Base-by-base conservation (phyloP, 1,140 invertebrate species). In the Monomorium pharaonis region DNA sequence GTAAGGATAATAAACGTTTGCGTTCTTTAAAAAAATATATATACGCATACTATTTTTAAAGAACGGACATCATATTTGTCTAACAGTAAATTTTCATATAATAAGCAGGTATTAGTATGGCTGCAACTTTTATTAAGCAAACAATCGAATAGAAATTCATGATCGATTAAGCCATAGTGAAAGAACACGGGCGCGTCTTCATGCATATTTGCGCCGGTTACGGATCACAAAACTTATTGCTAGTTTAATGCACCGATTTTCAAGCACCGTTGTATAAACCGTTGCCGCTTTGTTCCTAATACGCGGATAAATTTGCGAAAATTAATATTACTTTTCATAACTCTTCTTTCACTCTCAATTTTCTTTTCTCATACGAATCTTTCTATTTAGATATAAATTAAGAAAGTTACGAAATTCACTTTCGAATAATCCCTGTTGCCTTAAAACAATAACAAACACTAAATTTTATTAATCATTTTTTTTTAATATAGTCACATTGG, bases 1-100 rank as follows among this genome's bases (percentile, higher is more conserved):
- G 98, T 98, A 95, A 97, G 97, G 94, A 80, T 70, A 30, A 58
- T 44, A 6, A 72, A n/a, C 9, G 10, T 10, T n/a, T 7, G 37
- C 37, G 37, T 37, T 54, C 16, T 12, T 63, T 84, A 54, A 9
- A 60, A 24, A 58, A 49, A 78, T 5, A 7, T 56, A 1, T 42
- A 3, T 2, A 33, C 27, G n/a, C n/a, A n/a, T n/a, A 10, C 9
- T 24, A 42, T 58, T 37, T 10, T 75, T 33, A 44, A 47, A 78
- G 9, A 67, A 0, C 10, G 21, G 0, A 67, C 12, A 44, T 47
- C 6, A 24, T 9, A n/a, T 37, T 37, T 5, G 5, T 62, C 12
- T 6, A 67, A 47, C 5, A 16, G n/a, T 65, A 44, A 65, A 65
- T 65, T 65, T 42, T 0, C 12, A 42, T 65, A 21, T 37, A 65